Evolutionary conservation across 1,140 invertebrate genomes (phyloP).

Genomic region (Pseudachorutes palmiensis): DNA sequence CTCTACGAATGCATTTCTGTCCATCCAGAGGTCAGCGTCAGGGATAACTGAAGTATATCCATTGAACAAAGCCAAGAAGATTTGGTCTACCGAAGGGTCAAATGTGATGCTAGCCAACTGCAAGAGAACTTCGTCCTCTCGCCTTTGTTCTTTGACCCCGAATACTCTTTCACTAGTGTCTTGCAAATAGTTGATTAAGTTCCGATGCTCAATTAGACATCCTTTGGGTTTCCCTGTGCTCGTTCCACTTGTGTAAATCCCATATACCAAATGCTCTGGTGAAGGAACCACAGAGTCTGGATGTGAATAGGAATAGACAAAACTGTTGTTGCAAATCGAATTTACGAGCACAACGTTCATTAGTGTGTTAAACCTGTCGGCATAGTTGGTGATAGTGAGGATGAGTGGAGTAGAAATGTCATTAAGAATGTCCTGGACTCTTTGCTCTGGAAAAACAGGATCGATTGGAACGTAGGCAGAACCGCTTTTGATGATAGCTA

Average conservation of each 20-base stretch:
- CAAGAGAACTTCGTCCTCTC: constrained; percentile 11
- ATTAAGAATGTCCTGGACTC: constrained; percentile 5
- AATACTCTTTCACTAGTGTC: neutral
- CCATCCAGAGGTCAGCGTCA: neutral
- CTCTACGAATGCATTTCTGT: neutral
- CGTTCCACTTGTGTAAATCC: neutral
- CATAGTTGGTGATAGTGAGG: neutral
- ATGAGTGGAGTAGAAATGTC: neutral
- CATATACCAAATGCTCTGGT: neutral
- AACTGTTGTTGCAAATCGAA: no score
- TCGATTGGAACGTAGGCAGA: constrained; percentile 13
- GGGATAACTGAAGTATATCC: constrained; percentile 11
- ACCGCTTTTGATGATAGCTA: constrained; percentile 15
- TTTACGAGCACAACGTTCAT: neutral
- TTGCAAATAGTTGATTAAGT: neutral
- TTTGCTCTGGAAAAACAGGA: constrained; percentile 4
- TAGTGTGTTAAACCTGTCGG: neutral
- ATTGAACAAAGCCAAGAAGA: neutral
- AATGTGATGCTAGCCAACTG: neutral
- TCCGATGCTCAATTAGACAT: neutral
- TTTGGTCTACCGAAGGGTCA: constrained; percentile 10
- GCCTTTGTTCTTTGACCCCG: neutral
- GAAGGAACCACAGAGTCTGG: neutral
- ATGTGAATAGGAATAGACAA: no score
- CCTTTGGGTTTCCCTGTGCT: neutral